Base-by-base conservation (phyloP, 2,113 vertebrate species). In the Riparia riparia region DNA sequence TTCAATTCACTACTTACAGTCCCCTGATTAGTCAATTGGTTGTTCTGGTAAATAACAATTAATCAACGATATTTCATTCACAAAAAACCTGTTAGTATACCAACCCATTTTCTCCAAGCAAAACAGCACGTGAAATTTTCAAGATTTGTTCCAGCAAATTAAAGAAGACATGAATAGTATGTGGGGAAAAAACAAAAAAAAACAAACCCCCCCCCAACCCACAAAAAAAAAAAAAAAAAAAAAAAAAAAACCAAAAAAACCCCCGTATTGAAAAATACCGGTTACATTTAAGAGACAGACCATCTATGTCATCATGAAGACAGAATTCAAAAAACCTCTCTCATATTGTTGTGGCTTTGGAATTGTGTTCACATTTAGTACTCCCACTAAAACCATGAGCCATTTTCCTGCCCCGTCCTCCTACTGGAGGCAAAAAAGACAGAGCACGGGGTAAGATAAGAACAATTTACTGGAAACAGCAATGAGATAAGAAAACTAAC, bases 231-330 rank as follows among this genome's bases (percentile, higher is more conserved):
- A 53, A 28, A 17, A 53, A 12, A 2, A 32, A 70, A 53, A 28
- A 49, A 7, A 25, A 19, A 39, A 12, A 47, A 53, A 20, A 89
- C 10, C 65, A 90, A 90, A 44, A 45, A 64, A 20, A 1, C 3
- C 10, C 12, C 25, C 7, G 4, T 53, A 49, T 39, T 0, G 0
- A 82, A 94, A 90, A 19, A 72, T 34, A 76, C 6, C 6, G 34
- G 61, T 72, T 47, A 29, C 14, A 34, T 56, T 81, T 84, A n/a
- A 63, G 42, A 86, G 54, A 70, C 54, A 1, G 17, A 47, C 39
- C 37, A 53, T 45, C 45, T 50, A 50, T 50, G 34, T 14, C n/a
- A 58, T 58, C n/a, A 37, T 56, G 34, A 60, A 41, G 47, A 77
- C 7, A 80, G 26, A 86, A 88, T 79, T 65, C 5, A 73, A 56